Base-by-base conservation (phyloP, 1,140 invertebrate genomes). In the Tetramorium parvispinum region DNA sequence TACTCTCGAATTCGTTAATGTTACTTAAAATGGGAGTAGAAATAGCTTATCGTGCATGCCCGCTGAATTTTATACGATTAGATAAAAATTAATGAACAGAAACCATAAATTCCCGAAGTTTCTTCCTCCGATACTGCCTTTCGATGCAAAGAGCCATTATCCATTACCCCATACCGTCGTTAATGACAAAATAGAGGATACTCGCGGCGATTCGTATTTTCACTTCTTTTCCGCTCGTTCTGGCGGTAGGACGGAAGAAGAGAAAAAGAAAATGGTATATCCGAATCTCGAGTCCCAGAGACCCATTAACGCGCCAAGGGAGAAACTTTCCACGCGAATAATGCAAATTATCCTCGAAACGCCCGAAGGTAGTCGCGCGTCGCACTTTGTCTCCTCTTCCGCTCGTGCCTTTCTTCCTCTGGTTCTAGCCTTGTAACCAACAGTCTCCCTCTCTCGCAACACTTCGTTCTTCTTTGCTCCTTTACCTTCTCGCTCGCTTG, bases 281-380 rank as follows among this genome's bases (percentile, higher is more conserved):
- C 77, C 86, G 88, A 91, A 88, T 91, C 79, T 87, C 88, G 11
- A 70, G 65, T 83, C 86, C 86, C 71, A 55, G 59, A 88, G 86
- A 90, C 63, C 88, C 86, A 90, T 91, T 91, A 91, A 91, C 86
- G 89, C 85, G 66, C 43, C 79, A 68, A 76, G 55, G 27, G 57
- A 32, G 70, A 81, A 89, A 89, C 73, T 89, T 89, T 78, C 75
- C 66, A 46, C 86, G 57, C 85, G 86, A 90, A 90, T 90, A 90
- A 87, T 90, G 88, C 88, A 89, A 90, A 90, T 90, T 90, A 90
- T 87, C 73, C 75, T 65, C 75, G 79, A 79, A 89, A 87, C 88
- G 88, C 89, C 88, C 51, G 68, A 81, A 86, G 76, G 76, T 86
- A 86, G 40, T 86, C 85, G 75, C 75, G 43, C 75, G 79, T 83